Evolutionary conservation across 1,140 invertebrate genomes (phyloP).

Genomic region (Drosophila dunni): DNA sequence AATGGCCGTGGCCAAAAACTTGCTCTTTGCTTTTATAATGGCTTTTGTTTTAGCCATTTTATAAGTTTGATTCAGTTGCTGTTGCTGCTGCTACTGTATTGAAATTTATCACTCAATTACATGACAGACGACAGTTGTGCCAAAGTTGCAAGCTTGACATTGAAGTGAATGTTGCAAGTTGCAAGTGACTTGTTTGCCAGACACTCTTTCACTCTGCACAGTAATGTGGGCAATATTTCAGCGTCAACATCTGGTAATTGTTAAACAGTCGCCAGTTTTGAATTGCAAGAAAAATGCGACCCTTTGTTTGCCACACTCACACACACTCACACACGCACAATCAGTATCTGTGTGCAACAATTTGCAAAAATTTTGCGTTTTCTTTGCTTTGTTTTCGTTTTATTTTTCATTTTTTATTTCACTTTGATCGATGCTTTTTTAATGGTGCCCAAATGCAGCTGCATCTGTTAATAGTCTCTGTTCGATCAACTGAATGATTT

Average conservation of each 20-base stretch:
- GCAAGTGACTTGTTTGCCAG: constrained; percentile 15
- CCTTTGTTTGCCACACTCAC: constrained; percentile 56
- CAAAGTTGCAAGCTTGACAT: constrained; percentile 17
- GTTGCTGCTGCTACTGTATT: constrained; percentile 34
- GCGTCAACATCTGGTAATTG: constrained; percentile 77
- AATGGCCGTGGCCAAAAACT: constrained; percentile 53
- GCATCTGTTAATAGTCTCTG: constrained; percentile 38
- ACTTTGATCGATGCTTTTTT: constrained; percentile 75
- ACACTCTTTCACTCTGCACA: no score
- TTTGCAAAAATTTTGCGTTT: constrained; percentile 48
- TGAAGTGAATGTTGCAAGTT: constrained; percentile 25
- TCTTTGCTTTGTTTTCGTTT: constrained; percentile 9
- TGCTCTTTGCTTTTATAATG: constrained; percentile 38
- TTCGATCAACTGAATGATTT: not conserved
- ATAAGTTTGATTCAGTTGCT: constrained; percentile 54
- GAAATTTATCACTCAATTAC: constrained; percentile 78
- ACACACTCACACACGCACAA: constrained; percentile 1
- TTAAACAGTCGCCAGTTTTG: constrained; percentile 58
- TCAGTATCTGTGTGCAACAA: constrained; percentile 32
- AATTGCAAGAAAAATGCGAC: constrained; percentile 69
- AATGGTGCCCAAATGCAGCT: constrained; percentile 56
- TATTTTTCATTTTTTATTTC: constrained; percentile 29
- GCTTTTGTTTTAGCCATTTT: constrained; percentile 49
- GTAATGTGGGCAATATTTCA: constrained; percentile 56
- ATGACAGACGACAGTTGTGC: constrained; percentile 67